Evolutionary conservation across 1,140 invertebrate species (phyloP).

Genomic region (Bombus ignitus): DNA sequence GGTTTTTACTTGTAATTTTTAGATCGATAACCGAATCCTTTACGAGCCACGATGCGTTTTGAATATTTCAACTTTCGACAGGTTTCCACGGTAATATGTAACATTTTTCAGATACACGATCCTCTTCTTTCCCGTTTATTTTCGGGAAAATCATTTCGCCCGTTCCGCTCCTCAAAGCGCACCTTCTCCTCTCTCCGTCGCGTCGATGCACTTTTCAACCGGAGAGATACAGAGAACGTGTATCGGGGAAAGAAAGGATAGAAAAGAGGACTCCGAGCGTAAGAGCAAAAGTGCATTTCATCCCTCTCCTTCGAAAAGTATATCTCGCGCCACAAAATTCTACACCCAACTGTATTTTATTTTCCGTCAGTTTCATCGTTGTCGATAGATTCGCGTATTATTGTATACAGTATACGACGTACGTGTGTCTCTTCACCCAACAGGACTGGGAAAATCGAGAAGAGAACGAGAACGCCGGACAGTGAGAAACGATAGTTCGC

Average conservation of each 20-base stretch:
- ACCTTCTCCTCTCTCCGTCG: not conserved
- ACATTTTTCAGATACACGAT: not conserved
- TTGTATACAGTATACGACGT: not conserved
- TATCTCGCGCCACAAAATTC: not conserved
- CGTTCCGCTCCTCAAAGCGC: not conserved
- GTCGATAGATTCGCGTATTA: constrained; percentile 15
- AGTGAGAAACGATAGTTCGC: constrained; percentile 2
- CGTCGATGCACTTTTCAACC: not conserved
- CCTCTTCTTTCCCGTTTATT: not conserved
- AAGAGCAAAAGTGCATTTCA: constrained; percentile 34
- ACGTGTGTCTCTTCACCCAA: not conserved
- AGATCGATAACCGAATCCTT: not conserved
- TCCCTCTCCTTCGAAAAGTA: constrained; percentile 3
- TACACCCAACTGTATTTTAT: constrained; percentile 21
- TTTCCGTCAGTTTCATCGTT: constrained; percentile 22
- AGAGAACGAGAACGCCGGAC: not conserved
- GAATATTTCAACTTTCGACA: not conserved
- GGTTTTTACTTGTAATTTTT: not conserved
- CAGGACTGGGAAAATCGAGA: not conserved
- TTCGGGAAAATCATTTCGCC: constrained; percentile 6
- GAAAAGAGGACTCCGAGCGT: not conserved
- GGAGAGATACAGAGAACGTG: not conserved
- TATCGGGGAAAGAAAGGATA: not conserved
- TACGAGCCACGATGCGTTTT: not conserved
- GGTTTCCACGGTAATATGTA: not conserved